A percentile compares a stretch with the other conserved stretches of the same genome.
phyloP scores from a whole-genome alignment of 2,113 vertebrate genomes.

The Pandion haliaetus region DNA sequence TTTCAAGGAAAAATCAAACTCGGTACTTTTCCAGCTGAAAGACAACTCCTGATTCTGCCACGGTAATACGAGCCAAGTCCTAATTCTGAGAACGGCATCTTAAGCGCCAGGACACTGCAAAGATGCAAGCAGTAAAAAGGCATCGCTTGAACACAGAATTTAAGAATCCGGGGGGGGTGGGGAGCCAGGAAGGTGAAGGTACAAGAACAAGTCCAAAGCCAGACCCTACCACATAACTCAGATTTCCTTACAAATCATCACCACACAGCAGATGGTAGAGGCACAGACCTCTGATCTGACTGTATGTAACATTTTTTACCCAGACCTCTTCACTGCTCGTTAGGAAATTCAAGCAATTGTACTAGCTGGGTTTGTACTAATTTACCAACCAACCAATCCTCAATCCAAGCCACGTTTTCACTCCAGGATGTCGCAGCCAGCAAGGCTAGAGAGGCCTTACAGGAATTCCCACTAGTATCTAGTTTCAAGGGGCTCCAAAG shows the following conservation, averaged over 20 bases:
- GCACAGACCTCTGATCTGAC: neutral
- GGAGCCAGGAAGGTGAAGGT: neutral
- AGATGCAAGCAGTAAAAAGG: neutral
- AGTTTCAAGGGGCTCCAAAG: conserved; percentile 51
- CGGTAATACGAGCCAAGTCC: neutral
- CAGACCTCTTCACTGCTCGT: neutral
- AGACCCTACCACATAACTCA: neutral
- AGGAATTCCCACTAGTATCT: conserved; percentile 56
- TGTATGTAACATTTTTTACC: neutral
- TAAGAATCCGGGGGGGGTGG: neutral
- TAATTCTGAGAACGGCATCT: neutral
- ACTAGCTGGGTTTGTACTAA: neutral
- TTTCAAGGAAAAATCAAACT: conserved; percentile 50
- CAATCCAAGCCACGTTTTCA: conserved; percentile 30
- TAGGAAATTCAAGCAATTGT: neutral
- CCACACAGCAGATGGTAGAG: neutral
- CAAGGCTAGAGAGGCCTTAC: conserved; percentile 2
- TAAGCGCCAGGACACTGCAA: neutral
- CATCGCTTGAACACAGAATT: neutral
- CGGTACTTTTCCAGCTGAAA: conserved; percentile 32
- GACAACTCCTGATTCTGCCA: neutral
- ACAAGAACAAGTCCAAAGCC: neutral
- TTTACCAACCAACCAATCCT: neutral
- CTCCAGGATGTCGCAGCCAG: conserved; percentile 13
- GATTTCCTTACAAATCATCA: neutral